A percentile compares a stretch with the other conserved stretches of the same genome.
Conservation (phyloP, 2,113 vertebrate genomes). For the Stercorarius parasiticus region DNA sequence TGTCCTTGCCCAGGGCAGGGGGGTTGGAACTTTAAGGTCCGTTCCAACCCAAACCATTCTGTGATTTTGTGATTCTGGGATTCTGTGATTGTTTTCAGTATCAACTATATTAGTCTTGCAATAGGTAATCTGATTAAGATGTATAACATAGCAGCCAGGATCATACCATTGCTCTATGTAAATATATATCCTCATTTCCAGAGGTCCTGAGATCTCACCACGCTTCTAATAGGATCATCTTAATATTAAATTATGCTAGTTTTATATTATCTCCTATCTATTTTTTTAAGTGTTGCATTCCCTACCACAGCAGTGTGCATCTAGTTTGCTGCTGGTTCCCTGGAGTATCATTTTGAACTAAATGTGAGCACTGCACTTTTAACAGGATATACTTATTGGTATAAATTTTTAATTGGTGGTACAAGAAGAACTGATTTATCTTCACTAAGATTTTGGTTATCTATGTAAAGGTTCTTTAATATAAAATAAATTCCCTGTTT, state of each 20-base stretch:
- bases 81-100: background rate
- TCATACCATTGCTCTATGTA: background rate
- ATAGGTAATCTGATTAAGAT: conserved; percentile 30
- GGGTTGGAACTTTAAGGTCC: too few relatives aligned
- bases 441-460: background rate
- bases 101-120: background rate
- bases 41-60: too few relatives aligned
- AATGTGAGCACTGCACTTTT: background rate
- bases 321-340: background rate
- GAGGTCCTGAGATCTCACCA: background rate
- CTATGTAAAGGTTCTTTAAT: background rate
- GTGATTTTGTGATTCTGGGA: too few relatives aligned
- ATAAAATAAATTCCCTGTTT: background rate
- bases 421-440: background rate
- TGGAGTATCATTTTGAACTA: background rate
- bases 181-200: conserved; percentile 44
- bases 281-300: background rate
- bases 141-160: background rate
- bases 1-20: too few relatives aligned
- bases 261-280: background rate
- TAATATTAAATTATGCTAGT: conserved; percentile 9
- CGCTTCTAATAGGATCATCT: background rate
- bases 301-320: background rate
- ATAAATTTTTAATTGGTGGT: background rate
- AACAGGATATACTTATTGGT: background rate